These are phyloP conservation scores for Microcaecilia unicolor DNA, from an alignment of 2,797 vertebrate genomes.

Conservation along the genomic window DNA sequence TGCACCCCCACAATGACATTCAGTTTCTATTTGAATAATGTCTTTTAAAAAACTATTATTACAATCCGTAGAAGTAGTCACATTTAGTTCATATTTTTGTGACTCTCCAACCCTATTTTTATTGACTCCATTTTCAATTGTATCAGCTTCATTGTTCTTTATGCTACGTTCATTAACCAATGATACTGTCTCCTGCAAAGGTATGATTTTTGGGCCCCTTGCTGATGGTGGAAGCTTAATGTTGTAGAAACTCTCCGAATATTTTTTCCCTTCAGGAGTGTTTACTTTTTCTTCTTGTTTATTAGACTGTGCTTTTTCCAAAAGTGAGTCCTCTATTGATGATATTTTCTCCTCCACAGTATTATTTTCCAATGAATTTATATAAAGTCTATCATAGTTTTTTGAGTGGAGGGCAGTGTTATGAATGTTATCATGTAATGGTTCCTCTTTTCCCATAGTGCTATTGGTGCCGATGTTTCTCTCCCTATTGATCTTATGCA, in stretches of 20 bases:
- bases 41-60: constrained; percentile 42
- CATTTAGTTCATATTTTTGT: constrained; percentile 11
- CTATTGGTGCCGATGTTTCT: constrained; percentile 4
- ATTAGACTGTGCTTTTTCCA: constrained; percentile 49
- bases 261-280: constrained; percentile 10
- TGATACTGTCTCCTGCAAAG: constrained; percentile 64
- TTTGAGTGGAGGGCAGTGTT: constrained; percentile 15
- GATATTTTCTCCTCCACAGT: constrained; percentile 29
- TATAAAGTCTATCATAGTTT: constrained; percentile 11
- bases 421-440: neutral
- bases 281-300: constrained; percentile 25
- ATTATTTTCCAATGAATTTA: constrained; percentile 17
- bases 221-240: constrained; percentile 20
- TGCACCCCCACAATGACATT: constrained; percentile 26
- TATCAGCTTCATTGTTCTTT: constrained; percentile 36
- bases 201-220: constrained; percentile 38
- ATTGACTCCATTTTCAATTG: constrained; percentile 23
- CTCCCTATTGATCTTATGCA: constrained; percentile 14
- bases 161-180: constrained; percentile 44
- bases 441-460: constrained; percentile 15
- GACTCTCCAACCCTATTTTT: constrained; percentile 21
- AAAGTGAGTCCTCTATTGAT: constrained; percentile 45
- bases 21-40: constrained; percentile 26
- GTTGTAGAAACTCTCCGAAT: constrained; percentile 15
- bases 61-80: constrained; percentile 25